Evolutionary conservation across 2,113 vertebrate species (phyloP).

Genomic region (Guaruba guarouba): DNA sequence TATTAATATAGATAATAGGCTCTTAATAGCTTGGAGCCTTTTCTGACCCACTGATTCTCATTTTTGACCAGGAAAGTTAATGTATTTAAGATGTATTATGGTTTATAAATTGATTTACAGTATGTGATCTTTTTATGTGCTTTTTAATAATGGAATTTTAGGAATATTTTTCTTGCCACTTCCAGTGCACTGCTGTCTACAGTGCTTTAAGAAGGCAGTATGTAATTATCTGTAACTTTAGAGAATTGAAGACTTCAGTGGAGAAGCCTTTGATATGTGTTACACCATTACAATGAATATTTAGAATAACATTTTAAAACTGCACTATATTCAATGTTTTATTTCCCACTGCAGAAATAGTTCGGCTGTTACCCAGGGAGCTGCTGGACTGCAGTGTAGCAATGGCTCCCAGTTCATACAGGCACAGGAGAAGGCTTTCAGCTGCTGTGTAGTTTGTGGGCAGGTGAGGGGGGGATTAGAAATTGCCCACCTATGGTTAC

Average conservation of each 20-base stretch:
- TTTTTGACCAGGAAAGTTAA: neutral
- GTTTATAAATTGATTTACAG: neutral
- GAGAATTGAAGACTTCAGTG: neutral
- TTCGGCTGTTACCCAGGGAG: neutral
- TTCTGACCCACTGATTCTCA: neutral
- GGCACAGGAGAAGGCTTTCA: neutral
- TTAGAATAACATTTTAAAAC: neutral
- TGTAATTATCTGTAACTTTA: neutral
- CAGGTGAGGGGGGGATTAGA: neutral
- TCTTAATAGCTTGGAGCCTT: neutral
- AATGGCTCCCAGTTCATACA: neutral
- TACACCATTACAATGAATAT: neutral
- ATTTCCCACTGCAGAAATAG: neutral
- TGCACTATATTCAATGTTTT: neutral
- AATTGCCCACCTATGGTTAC: neutral
- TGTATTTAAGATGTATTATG: neutral
- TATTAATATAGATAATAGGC: neutral
- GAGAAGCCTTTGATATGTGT: neutral
- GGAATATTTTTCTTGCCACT: neutral
- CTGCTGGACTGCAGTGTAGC: neutral
- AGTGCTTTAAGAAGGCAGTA: neutral
- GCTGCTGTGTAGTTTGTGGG: neutral
- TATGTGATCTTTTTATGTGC: neutral
- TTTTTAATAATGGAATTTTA: neutral
- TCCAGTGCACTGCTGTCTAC: neutral